Conservation (phyloP, 2,888 invertebrate species). For the Andrena hattorfiana region DNA sequence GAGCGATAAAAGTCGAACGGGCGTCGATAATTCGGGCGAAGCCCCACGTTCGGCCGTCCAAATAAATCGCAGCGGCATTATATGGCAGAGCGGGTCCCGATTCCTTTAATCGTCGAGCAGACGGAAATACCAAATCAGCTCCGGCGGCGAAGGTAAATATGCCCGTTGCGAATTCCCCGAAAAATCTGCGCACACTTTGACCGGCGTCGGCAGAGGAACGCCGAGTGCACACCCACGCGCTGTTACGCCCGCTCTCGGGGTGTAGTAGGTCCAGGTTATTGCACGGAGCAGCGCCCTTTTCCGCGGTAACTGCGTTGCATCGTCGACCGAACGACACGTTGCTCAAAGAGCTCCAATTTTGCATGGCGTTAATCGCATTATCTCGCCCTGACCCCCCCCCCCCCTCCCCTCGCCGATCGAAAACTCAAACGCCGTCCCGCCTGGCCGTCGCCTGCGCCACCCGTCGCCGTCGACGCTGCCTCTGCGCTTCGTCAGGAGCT, state of each 20-base stretch:
- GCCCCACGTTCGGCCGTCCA: neutral
- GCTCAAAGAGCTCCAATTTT: slow-evolving; percentile 81
- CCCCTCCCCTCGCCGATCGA: slow-evolving; percentile 62
- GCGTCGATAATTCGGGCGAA: slow-evolving; percentile 17
- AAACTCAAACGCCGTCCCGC: slow-evolving; percentile 68
- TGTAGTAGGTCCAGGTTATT: slow-evolving; percentile 66
- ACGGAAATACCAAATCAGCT: slow-evolving; percentile 60
- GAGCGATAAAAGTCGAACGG: neutral
- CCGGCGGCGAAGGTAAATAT: slow-evolving; percentile 61
- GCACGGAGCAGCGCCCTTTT: slow-evolving; percentile 70
- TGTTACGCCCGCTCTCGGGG: neutral
- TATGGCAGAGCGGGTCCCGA: slow-evolving; percentile 22
- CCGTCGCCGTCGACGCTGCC: slow-evolving; percentile 28
- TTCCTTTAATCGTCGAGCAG: slow-evolving; percentile 54
- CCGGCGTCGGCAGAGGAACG: slow-evolving; percentile 15
- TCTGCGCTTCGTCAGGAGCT: slow-evolving; percentile 50
- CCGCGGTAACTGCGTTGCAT: slow-evolving; percentile 74
- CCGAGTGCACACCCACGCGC: slow-evolving; percentile 32
- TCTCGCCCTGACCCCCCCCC: slow-evolving; percentile 50
- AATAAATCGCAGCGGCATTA: slow-evolving; percentile 39
- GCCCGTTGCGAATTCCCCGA: slow-evolving; percentile 67
- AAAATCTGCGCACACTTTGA: slow-evolving; percentile 69
- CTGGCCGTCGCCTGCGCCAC: slow-evolving; percentile 44
- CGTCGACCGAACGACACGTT: slow-evolving; percentile 74
- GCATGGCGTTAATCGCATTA: slow-evolving; percentile 79